Conservation (phyloP, 2,113 vertebrate species). For the Nothobranchius furzeri region DNA sequence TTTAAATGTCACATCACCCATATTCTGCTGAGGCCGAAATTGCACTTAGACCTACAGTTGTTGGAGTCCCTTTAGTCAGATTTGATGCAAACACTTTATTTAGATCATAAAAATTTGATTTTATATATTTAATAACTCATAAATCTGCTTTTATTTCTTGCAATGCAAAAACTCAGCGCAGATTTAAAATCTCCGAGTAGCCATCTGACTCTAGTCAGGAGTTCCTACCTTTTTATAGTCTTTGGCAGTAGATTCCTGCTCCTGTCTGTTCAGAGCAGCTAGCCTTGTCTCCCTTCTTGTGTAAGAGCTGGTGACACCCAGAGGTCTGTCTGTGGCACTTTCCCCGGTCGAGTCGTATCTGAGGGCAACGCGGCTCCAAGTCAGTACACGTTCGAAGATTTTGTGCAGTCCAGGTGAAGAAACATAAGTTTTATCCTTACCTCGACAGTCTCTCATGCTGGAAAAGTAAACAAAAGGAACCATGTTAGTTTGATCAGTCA, state of each 20-base stretch:
- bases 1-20: too few species aligned
- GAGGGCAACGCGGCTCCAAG: conserved; percentile 13
- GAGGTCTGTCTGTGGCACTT: conserved; percentile 78
- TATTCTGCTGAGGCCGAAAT: too few species aligned
- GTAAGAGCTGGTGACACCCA: conserved; percentile 83
- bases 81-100: too few species aligned
- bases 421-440: conserved; percentile 47
- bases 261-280: conserved; percentile 73
- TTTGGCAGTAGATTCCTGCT: conserved; percentile 81
- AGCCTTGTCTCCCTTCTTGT: conserved; percentile 87
- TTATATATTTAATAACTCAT: too few species aligned
- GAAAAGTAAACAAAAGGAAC: conserved; percentile 46
- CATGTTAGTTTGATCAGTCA: conserved; percentile 34
- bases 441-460: conserved; percentile 76
- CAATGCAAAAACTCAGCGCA: too few species aligned
- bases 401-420: not conserved
- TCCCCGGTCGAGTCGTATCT: conserved; percentile 89
- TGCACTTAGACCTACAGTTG: too few species aligned
- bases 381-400: conserved; percentile 10
- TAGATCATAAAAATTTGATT: too few species aligned
- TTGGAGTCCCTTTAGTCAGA: too few species aligned
- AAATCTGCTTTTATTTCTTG: too few species aligned
- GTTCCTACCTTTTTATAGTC: conserved; percentile 89
- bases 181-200: too few species aligned
- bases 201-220: not conserved